These are phyloP conservation scores for Larimichthys polyactis DNA, from an alignment of 2,113 vertebrate species.

Conservation along the genomic window DNA sequence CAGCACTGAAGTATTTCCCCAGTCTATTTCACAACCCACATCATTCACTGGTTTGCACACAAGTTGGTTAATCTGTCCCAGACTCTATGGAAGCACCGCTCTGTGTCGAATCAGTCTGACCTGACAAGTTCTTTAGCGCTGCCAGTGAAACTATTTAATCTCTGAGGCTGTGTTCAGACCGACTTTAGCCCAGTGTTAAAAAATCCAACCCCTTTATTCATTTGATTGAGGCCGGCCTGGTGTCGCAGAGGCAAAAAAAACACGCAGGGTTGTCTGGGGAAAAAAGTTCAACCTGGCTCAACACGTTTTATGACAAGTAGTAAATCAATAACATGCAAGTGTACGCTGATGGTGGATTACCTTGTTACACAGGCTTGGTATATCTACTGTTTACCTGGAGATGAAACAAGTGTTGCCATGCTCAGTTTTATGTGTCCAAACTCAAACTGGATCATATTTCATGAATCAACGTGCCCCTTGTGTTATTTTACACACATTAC, in stretches of 20 bases:
- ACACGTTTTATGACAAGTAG: no score
- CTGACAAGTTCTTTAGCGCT: neutral
- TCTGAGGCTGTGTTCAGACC: neutral
- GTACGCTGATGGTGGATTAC: neutral
- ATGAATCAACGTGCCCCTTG: neutral
- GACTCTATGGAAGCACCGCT: neutral
- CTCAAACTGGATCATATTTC: neutral
- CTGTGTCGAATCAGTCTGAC: constrained; percentile 1
- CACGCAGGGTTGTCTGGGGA: neutral
- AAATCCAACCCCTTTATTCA: neutral
- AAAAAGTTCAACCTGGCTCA: neutral
- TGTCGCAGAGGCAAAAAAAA: no score
- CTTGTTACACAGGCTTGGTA: neutral
- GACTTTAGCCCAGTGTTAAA: neutral
- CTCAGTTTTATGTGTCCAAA: neutral
- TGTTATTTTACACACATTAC: neutral
- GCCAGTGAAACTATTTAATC: neutral
- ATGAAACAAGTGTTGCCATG: no score
- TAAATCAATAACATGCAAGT: no score
- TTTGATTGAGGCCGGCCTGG: neutral
- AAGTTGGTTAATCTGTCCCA: neutral
- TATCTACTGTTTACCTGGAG: neutral
- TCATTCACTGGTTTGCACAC: constrained; percentile 53
- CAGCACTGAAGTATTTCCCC: neutral
- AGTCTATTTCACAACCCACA: constrained; percentile 38